Percentiles rank a stretch among this genome's conserved stretches.
Evolutionary conservation across 2,113 vertebrate genomes (phyloP).

Genomic region (Triplophysa tibetana): DNA sequence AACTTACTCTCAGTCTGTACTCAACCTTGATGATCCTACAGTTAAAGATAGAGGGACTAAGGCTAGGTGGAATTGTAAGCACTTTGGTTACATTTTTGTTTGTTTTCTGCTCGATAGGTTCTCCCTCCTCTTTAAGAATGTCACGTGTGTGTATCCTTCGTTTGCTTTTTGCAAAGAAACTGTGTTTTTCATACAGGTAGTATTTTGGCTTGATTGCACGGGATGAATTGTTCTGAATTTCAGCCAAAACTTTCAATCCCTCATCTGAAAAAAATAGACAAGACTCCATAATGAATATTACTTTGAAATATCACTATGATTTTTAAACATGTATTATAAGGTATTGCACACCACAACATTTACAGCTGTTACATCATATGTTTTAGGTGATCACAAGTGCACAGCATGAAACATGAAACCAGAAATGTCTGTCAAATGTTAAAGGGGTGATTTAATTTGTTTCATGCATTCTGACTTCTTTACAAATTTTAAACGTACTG

Average conservation of each 20-base stretch:
- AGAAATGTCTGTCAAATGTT: too few species aligned
- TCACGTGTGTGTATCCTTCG: slow-evolving; percentile 54
- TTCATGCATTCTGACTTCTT: too few species aligned
- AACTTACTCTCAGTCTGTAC: slow-evolving; percentile 69
- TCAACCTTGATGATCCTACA: slow-evolving; percentile 66
- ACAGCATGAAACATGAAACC: too few species aligned
- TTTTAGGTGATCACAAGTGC: too few species aligned
- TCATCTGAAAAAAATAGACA: slow-evolving; percentile 57
- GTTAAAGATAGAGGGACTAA: slow-evolving; percentile 60
- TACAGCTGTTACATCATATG: too few species aligned
- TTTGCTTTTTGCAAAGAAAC: slow-evolving; percentile 61
- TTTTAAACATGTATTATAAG: too few species aligned
- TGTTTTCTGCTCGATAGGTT: slow-evolving; percentile 58
- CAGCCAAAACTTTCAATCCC: slow-evolving; percentile 60
- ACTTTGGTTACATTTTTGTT: slow-evolving; percentile 49
- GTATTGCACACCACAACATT: too few species aligned
- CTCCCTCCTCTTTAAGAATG: slow-evolving; percentile 65
- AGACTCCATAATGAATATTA: not conserved
- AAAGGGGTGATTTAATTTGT: too few species aligned
- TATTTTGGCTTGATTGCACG: slow-evolving; percentile 70
- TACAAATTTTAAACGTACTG: too few species aligned
- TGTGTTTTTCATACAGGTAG: slow-evolving; percentile 67
- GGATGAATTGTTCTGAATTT: slow-evolving; percentile 67
- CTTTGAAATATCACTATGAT: too few species aligned
- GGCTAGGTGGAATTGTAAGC: slow-evolving; percentile 58